phyloP scores from a whole-genome alignment of 53 echinoderm and acorn worm species.

The Echinarachnius parma region DNA sequence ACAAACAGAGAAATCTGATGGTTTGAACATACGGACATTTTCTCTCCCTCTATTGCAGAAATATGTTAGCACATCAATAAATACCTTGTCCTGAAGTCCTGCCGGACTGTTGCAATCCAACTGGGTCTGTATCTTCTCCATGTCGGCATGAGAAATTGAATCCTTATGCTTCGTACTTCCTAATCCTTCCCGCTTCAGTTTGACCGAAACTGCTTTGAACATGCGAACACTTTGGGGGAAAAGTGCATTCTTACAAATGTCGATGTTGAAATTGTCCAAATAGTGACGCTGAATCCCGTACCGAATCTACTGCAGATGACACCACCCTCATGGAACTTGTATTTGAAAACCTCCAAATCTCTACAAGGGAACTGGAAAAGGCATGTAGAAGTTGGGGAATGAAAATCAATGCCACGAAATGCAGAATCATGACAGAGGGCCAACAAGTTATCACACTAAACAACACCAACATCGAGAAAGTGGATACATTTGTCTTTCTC shows the following conservation, averaged over 20 bases:
- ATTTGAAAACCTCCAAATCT: no score
- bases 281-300: no score
- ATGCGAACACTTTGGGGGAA: slow-evolving; percentile 3
- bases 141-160: slow-evolving; percentile 42
- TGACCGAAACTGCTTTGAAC: slow-evolving; percentile 40
- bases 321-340: no score
- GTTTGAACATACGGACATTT: slow-evolving; percentile 45
- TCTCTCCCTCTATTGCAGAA: slow-evolving; percentile 54
- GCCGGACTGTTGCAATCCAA: slow-evolving; percentile 39
- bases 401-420: no score
- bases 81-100: slow-evolving; percentile 59
- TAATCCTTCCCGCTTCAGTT: no score
- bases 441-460: no score
- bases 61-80: slow-evolving; percentile 53
- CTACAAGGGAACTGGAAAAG: no score
- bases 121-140: slow-evolving; percentile 42
- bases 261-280: slow-evolving; percentile 5
- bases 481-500: no score
- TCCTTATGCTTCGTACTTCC: slow-evolving; percentile 47
- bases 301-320: no score
- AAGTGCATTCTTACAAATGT: slow-evolving; percentile 25
- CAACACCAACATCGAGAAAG: no score
- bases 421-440: no score
- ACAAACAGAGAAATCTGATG: slow-evolving; percentile 42
- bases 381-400: no score